These are phyloP conservation scores for Tenthredo mesomela DNA, from an alignment of 2,888 invertebrate genomes.

Conservation along the genomic window DNA sequence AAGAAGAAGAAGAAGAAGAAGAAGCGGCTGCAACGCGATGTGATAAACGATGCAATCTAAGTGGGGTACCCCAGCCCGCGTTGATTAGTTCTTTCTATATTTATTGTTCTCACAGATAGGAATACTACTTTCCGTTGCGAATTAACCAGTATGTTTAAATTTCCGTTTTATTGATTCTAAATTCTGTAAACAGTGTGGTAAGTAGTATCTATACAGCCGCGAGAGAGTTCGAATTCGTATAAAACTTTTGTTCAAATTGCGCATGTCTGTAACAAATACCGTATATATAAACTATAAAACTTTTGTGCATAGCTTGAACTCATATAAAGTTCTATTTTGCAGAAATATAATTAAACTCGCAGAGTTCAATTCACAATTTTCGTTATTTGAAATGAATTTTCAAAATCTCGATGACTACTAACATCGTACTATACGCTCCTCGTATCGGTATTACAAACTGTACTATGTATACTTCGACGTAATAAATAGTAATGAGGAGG, in stretches of 20 bases:
- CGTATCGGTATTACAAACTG: background rate
- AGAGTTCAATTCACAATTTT: background rate
- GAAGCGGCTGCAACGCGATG: slow-evolving; percentile 4
- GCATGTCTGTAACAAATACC: background rate
- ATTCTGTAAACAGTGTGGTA: background rate
- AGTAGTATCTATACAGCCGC: background rate
- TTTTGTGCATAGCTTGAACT: background rate
- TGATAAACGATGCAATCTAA: slow-evolving; percentile 52
- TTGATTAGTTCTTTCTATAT: slow-evolving; percentile 40
- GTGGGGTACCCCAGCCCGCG: background rate
- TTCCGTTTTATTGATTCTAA: background rate
- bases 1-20: background rate
- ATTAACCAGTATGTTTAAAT: background rate
- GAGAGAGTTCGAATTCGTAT: background rate
- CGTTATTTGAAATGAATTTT: too few species aligned
- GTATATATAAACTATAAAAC: background rate
- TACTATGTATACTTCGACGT: background rate
- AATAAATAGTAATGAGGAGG: background rate
- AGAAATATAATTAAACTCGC: background rate
- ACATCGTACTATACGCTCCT: background rate
- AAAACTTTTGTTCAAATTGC: background rate
- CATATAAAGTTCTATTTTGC: background rate
- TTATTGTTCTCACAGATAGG: slow-evolving; percentile 19
- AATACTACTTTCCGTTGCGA: background rate
- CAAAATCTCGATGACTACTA: background rate